These are phyloP conservation scores for Cantharis lateralis DNA, from an alignment of 2,888 invertebrate genomes.

Conservation along the genomic window DNA sequence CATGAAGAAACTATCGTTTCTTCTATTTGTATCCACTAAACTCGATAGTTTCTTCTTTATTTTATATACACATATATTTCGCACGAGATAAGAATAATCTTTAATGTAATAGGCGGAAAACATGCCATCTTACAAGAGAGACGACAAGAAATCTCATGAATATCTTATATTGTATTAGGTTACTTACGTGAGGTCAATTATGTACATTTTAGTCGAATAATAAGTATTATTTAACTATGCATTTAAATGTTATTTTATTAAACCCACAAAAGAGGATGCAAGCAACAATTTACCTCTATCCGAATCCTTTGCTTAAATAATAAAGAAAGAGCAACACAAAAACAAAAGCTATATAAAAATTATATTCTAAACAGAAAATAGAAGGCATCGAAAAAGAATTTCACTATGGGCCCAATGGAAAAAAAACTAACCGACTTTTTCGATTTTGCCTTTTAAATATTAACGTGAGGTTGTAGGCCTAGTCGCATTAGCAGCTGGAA, in stretches of 20 bases:
- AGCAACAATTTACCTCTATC: too few species aligned
- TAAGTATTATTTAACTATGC: background rate
- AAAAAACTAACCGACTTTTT: too few species aligned
- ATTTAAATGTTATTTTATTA: background rate
- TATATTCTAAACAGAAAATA: too few species aligned
- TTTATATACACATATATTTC: conserved; percentile 47
- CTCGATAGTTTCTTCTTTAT: conserved; percentile 45
- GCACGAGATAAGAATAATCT: conserved; percentile 52
- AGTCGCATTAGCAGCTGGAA: too few species aligned
- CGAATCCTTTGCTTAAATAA: too few species aligned
- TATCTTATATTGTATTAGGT: conserved; percentile 29
- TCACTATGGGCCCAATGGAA: too few species aligned
- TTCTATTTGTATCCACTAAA: conserved; percentile 31
- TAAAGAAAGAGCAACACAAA: too few species aligned
- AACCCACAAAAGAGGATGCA: too few species aligned
- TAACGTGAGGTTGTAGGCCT: too few species aligned
- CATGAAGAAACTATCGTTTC: conserved; percentile 16
- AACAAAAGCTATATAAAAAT: too few species aligned
- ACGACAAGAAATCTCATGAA: conserved; percentile 44
- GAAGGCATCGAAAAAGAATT: too few species aligned
- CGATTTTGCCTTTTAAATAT: too few species aligned
- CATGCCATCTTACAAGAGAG: conserved; percentile 47
- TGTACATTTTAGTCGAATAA: background rate
- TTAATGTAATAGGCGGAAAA: conserved; percentile 51
- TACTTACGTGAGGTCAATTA: conserved; percentile 24